Base-by-base conservation (phyloP, 2,113 vertebrate species). In the Nibea albiflora region DNA sequence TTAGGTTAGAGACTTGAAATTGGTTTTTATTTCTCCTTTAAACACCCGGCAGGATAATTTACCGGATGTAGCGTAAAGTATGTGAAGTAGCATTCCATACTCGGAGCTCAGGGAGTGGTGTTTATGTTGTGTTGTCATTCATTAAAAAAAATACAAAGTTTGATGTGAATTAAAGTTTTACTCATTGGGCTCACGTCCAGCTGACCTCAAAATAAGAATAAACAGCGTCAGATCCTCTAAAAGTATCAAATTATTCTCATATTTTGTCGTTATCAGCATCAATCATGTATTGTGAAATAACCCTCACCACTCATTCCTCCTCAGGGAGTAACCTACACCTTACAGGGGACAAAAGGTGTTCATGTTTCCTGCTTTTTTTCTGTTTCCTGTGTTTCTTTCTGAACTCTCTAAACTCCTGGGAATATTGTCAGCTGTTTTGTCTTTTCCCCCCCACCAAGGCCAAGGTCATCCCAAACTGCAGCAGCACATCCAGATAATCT, bases 391-490 rank as follows among this genome's bases (percentile, higher is more conserved):
- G 42, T 9, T 15, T 53, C 17, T 22, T 35, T 3, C 47, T 44
- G 11, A 44, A 44, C 15, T 16, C 20, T 24, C 3, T 15, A 19
- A 72, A 73, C 7, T 20, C n/a, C 2, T 73, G 81, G 61, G 84
- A 90, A 67, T 53, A 8, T 53, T 53, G 20, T 44, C 80, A 90
- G 31, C 73, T 88, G 90, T 75, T 78, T 61, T 80, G 83, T 80
- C 56, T 78, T 28, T 16, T 7, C 35, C 35, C 11, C 11, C 11
- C 66, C 6, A 9, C 11, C 66, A 76, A 81, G 70, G 82, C 24
- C 66, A 62, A 39, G 28, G 31, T 78, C 28, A 5, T 73, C 26
- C 39, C 24, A 57, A 56, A 65, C 22, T 17, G 35, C 1, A 47
- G 19, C 5, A 44, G 15, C 4, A 2, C 31, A 35, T 28, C 17